Evolutionary conservation across 2,888 invertebrate genomes (phyloP), one percentile per base, ranked within the genome.

Genomic region (Scaptomyza tumidula): DNA sequence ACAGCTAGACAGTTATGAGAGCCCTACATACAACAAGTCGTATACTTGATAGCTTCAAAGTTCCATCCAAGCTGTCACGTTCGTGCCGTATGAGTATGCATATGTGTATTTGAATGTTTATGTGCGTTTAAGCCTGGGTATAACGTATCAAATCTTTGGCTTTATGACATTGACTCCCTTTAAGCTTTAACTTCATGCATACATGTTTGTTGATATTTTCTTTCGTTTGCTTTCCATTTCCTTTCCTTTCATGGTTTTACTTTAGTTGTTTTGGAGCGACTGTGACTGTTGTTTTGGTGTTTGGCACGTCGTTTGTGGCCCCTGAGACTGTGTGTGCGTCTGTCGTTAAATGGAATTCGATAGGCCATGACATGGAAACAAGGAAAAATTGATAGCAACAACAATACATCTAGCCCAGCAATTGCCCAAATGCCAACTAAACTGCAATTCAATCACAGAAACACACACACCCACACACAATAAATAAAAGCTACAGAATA

Each of bases 361-460:
- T 85, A 43, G 67, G 56, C 44, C 45, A 66, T 52, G 59, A 70
- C 45, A 61, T 43, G 58, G 53, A 16, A 24, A 49, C 60, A 52
- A 39, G 46, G 29, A 29, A 31, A 37, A 31, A 35, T 27, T 10
- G 39, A 39, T 7, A 14, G 14, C 39, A 14, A 16, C 16, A 41
- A 10, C 41, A 49, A 74, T 35, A 35, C 14, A 68, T 52, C 50
- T 19, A 53, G 50, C 37, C 24, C 19, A 50, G 44, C 37, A 54
- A 67, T 70, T 72, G 67, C 59, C 54, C 52, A 65, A 78, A 55
- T 67, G 71, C 57, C 71, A 59, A 49, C 55, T 61, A 65, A 87
- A 77, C 50, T 80, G 81, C 78, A 84, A 87, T 84, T 80, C 85
- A 87, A 86, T 81, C 63, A 67, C 27, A 44, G 53, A 37, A 24